Conservation (phyloP, 2,888 invertebrate species). For the Drosophila borealis region DNA sequence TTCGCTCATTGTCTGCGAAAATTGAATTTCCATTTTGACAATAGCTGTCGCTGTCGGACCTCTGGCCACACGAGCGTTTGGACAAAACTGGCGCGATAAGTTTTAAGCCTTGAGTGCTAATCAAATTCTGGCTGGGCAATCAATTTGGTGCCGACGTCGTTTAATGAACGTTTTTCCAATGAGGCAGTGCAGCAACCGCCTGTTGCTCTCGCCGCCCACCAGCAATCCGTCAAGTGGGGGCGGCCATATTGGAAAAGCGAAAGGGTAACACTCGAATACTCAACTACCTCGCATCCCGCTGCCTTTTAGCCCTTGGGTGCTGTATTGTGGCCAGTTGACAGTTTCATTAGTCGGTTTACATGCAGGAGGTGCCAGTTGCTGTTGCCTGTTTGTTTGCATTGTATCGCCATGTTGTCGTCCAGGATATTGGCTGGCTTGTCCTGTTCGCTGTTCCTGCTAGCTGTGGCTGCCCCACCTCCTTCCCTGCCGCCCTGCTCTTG, state of each 20-base stretch:
- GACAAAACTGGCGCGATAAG: constrained; percentile 61
- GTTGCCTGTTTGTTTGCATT: constrained; percentile 70
- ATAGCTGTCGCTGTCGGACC: constrained; percentile 18
- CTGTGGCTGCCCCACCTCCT: constrained; percentile 4
- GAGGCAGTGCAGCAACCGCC: constrained; percentile 28
- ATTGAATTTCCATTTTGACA: constrained; percentile 66
- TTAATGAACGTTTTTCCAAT: constrained; percentile 60
- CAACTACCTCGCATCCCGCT: background rate
- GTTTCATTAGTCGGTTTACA: constrained; percentile 80
- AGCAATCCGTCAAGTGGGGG: constrained; percentile 1
- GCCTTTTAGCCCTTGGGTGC: constrained; percentile 12
- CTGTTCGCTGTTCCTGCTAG: constrained; percentile 13
- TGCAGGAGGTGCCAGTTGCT: constrained; percentile 41
- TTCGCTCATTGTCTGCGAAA: constrained; percentile 57
- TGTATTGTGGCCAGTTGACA: constrained; percentile 75
- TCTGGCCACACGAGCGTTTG: constrained; percentile 12
- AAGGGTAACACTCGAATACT: constrained; percentile 20
- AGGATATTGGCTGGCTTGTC: constrained; percentile 72
- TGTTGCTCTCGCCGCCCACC: constrained; percentile 28
- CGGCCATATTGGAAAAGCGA: constrained; percentile 29
- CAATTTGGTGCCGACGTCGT: constrained; percentile 62
- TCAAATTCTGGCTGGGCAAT: constrained; percentile 65
- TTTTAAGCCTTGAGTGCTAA: constrained; percentile 70
- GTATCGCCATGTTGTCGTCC: constrained; percentile 75
- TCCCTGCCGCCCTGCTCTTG: constrained; percentile 37